Evolutionary conservation across 2,113 vertebrate species (phyloP), one percentile per base, ranked within the genome.

Genomic region (Campylomormyrus numenius): DNA sequence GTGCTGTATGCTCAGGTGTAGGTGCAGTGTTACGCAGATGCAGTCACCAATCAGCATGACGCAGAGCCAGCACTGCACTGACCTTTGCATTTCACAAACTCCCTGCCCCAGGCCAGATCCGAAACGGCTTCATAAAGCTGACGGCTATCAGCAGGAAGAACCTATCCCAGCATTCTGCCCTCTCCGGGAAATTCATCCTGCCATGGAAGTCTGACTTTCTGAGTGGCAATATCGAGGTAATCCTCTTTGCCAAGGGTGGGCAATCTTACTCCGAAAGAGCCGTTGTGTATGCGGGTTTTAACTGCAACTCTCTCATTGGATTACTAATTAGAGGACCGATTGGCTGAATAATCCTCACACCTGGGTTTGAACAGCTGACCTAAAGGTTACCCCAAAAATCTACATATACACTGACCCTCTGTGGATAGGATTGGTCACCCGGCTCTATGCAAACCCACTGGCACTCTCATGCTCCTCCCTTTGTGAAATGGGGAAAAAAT

Each of bases 181-280:
- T 96, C 62, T 91, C 91, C 87, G 92, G 91, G 15, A 91, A 48
- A 77, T 74, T 95, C 90, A 89, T 31, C 45, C 91, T 96, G 90
- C 92, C 93, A 74, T 96, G 96, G 96, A 88, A 10, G 77, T 94
- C 94, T 50, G 95, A 94, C 56, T 94, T 49, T 83, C 90, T 96
- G 80, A 89, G 93, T 52, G 95, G 95, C 3, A 0, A 46, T 39
- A 90, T 95, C 31, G 85, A 96, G 95, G 95, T 96, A 94, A 31
- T 10, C 24, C n/a, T 31, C n/a, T 53, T n/a, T 62, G 13, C n/a
- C 13, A 3, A 31, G 27, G 13, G 10, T 31, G 3, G 27, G 66
- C 27, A 74, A 1, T 74, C 66, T 74, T 35, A n/a, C 24, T n/a
- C 24, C 0, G 24, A 62, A 62, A 62, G 7, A 7, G 56, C 24